Evolutionary conservation across 2,113 vertebrate species (phyloP).

Genomic region (Hydrochoerus hydrochaeris): DNA sequence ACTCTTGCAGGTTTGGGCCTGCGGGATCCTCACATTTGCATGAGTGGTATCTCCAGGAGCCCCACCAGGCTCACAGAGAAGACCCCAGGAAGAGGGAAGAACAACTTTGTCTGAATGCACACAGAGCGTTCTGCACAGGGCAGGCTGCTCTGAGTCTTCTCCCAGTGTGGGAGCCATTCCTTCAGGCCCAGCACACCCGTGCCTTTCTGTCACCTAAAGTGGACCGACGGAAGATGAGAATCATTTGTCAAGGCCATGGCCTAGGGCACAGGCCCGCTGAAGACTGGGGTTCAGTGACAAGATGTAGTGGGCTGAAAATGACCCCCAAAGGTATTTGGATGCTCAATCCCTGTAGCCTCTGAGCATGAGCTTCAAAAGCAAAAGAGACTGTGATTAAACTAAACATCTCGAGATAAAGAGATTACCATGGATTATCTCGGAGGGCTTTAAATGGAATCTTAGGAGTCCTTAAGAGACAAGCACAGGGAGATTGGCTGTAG

Average conservation of each 20-base stretch:
- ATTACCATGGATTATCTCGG: neutral
- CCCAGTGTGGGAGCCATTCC: neutral
- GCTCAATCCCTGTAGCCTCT: neutral
- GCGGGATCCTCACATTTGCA: neutral
- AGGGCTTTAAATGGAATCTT: neutral
- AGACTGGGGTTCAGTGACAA: neutral
- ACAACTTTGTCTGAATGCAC: neutral
- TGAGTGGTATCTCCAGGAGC: neutral
- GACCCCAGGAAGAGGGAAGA: neutral
- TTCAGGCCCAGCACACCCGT: neutral
- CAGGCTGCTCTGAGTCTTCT: neutral
- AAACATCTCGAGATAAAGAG: neutral
- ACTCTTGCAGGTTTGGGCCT: neutral
- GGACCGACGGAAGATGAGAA: neutral
- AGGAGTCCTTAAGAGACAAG: neutral
- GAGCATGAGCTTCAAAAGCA: neutral
- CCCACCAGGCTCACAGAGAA: neutral
- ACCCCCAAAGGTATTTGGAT: neutral
- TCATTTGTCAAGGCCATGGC: neutral
- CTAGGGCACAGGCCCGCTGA: neutral
- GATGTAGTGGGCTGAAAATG: neutral
- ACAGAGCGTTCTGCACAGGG: neutral
- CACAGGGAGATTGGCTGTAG: neutral
- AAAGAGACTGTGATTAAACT: neutral
- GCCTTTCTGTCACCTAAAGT: neutral